phyloP scores from a whole-genome alignment of 2,113 vertebrate genomes.

The Bettongia penicillata region DNA sequence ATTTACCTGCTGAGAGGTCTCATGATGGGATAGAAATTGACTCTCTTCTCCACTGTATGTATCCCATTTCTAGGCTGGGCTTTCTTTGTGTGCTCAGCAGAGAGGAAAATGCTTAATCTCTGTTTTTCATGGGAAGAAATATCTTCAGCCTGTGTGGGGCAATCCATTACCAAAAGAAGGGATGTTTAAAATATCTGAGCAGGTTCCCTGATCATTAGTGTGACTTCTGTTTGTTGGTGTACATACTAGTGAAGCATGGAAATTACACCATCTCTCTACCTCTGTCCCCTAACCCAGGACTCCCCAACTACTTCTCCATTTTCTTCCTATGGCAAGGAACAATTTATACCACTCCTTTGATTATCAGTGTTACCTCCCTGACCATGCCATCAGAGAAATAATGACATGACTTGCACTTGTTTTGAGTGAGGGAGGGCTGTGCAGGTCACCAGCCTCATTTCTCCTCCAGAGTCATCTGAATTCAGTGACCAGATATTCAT shows the following conservation, averaged over 20 bases:
- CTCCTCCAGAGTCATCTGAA: too few species aligned
- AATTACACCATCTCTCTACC: background rate
- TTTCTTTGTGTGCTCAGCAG: slow-evolving; percentile 57
- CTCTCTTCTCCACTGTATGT: slow-evolving; percentile 29
- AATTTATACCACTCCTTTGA: slow-evolving; percentile 29
- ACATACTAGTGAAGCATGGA: background rate
- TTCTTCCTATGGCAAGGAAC: slow-evolving; percentile 37
- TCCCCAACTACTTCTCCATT: background rate
- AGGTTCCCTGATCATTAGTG: background rate
- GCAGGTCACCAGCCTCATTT: too few species aligned
- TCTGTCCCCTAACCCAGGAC: background rate
- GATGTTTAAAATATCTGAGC: slow-evolving; percentile 18
- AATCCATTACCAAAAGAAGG: background rate
- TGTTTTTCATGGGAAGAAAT: slow-evolving; percentile 20
- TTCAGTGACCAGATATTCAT: too few species aligned
- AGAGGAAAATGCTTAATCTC: slow-evolving; percentile 40
- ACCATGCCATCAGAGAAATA: too few species aligned
- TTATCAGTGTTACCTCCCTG: slow-evolving; percentile 39
- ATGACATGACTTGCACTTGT: too few species aligned
- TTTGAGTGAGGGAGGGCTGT: too few species aligned
- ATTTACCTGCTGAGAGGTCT: slow-evolving; percentile 71
- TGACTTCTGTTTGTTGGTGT: slow-evolving; percentile 38
- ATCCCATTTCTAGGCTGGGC: slow-evolving; percentile 31
- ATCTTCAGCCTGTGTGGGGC: slow-evolving; percentile 29
- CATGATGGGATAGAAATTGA: slow-evolving; percentile 68